Evolutionary conservation across 2,113 vertebrate genomes (phyloP), one percentile per base, ranked within the genome.

Genomic region (Lethenteron camtschaticum): DNA sequence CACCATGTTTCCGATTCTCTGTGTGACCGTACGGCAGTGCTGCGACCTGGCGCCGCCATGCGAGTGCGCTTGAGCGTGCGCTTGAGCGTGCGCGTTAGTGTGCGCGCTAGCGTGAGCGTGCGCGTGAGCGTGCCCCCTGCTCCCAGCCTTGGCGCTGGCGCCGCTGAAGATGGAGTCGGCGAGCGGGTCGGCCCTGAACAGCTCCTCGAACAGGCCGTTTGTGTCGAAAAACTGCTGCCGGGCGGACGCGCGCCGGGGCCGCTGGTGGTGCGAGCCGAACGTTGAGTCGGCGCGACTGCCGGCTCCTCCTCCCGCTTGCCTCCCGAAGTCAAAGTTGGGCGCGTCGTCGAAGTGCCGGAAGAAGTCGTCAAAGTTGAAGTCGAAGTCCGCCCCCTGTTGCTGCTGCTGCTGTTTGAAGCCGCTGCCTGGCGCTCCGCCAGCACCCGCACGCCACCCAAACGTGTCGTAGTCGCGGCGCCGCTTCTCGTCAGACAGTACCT

Each of bases 1-100:
- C 73, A 99, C 92, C 89, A 95, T 95, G 79, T 96, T 99, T 72
- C 94, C 94, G 77, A 84, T 80, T 9, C 91, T 82, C 76, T 99
- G 84, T 1, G 92, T 97, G 77, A 97, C 90, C 75, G 89, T 96
- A 80, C 86, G 85, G 74, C 94, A 99, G 75, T 91, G 88, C 72
- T 77, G 81, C 78, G 88, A 86, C 59, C 77, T 82, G 16, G 89
- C 82, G 60, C 81, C 78, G 8, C 63, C 63, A 66, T 41, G 41
- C 41, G 41, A 41, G 41, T 41, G 41, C 41, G 41, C 41, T 41
- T 41, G 41, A 41, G 41, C 41, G 59, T 63, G 59, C 16, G 59
- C 1, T 5, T 63, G 4, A 14, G 59, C 16, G 59, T 63, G 59
- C 16, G 59, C 16, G 59, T 63, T 13, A 13, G 59, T 63, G 59